Evolutionary conservation across 2,113 vertebrate genomes (phyloP).

Genomic region (Lamprotornis superbus): DNA sequence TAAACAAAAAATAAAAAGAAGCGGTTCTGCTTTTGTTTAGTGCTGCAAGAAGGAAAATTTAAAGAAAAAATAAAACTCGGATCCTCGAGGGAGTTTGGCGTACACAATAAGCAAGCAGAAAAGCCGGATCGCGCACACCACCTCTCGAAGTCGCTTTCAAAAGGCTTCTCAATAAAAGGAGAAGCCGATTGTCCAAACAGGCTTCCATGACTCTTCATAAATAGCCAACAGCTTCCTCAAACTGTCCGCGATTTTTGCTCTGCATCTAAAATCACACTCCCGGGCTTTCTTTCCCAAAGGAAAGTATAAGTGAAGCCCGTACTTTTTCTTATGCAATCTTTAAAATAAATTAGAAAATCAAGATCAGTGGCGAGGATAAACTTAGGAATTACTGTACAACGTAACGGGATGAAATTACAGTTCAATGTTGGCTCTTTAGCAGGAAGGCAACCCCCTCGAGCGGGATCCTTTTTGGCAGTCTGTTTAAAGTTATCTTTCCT

Average conservation of each 20-base stretch:
- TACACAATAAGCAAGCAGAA: not conserved
- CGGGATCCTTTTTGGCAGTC: not conserved
- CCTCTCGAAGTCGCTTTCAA: not conserved
- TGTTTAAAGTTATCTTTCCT: slow-evolving; percentile 39
- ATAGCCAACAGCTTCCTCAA: not conserved
- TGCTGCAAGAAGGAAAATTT: not conserved
- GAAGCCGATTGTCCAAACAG: slow-evolving; percentile 18
- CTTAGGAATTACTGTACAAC: not conserved
- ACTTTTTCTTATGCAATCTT: not conserved
- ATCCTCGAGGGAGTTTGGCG: not conserved
- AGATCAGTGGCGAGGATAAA: not conserved
- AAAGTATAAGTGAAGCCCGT: not conserved
- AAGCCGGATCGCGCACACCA: not conserved
- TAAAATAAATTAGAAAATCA: slow-evolving; percentile 24
- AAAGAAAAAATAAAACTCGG: not conserved
- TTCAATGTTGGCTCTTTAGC: not conserved
- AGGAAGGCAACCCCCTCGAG: not conserved
- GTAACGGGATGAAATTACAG: not conserved
- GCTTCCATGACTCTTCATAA: slow-evolving; percentile 12
- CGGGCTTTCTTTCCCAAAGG: not conserved
- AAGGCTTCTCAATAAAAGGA: not conserved
- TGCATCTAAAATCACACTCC: not conserved
- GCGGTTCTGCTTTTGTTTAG: not conserved
- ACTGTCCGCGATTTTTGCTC: not conserved
- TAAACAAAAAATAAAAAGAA: not conserved